Conservation (phyloP, 2,113 vertebrate species). For the Mustelus asterias region DNA sequence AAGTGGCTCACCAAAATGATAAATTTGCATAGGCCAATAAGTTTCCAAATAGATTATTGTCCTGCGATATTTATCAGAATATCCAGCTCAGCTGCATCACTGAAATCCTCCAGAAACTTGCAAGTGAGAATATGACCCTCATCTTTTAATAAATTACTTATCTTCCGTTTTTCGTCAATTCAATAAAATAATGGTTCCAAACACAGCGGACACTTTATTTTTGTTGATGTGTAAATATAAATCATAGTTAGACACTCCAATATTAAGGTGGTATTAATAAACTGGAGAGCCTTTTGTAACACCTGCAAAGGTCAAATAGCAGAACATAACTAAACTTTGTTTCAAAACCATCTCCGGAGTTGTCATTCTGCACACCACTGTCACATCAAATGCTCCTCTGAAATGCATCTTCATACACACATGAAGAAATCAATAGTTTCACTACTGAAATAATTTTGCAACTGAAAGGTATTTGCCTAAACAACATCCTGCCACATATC, state of each 20-base stretch:
- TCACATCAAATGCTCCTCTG: background rate
- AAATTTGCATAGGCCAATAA: background rate
- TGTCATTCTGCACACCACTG: background rate
- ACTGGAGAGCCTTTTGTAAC: background rate
- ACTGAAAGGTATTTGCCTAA: background rate
- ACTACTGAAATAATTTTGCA: too few species aligned
- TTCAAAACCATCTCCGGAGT: background rate
- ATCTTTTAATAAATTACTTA: background rate
- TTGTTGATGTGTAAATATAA: background rate
- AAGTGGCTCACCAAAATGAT: background rate
- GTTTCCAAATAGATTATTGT: background rate
- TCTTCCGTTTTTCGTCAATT: background rate
- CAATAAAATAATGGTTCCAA: background rate
- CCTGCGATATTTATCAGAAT: background rate
- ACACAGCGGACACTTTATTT: background rate
- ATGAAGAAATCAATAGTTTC: background rate
- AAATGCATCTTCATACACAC: background rate
- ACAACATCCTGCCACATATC: background rate
- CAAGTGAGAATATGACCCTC: background rate
- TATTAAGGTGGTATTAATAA: background rate
- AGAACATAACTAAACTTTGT: background rate
- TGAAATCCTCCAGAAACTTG: background rate
- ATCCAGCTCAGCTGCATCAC: background rate
- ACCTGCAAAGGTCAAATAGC: background rate
- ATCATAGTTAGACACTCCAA: background rate